Base-by-base conservation (phyloP, 1,140 invertebrate species). In the Euwallacea similis region DNA sequence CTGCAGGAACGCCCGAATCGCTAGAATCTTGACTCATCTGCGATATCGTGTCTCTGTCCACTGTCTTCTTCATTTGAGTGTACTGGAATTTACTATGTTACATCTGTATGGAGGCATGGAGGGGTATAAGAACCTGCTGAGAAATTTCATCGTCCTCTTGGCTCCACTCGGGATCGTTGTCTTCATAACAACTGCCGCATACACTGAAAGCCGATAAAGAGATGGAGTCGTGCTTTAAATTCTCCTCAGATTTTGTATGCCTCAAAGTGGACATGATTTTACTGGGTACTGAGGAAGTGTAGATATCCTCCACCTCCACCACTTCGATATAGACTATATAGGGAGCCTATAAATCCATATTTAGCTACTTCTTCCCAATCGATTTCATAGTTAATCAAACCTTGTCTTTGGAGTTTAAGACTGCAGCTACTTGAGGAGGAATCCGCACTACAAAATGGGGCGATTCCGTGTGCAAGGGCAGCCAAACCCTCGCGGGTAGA, bases 401-500 rank as follows among this genome's bases (percentile, higher is more conserved):
- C 87, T 98, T 99, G 82, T 99, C 97, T 86, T 99, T 99, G 60
- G 96, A 98, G 82, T 99, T 99, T 61, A 99, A 89, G 55, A 99
- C 96, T 62, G 96, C 96, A 56, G 97, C 88, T 73, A 93, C 92
- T 76, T 95, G 94, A 69, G 96, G 95, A 42, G 97, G 95, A 80
- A 98, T 93, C 77, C 95, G 85, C 44, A 98, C 91, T 74, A 98
- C 91, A 79, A 97, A 91, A 85, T 94, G 93, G 47, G 88, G 87
- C 66, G 86, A 81, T 66, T 84, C 83, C 74, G 86, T 86, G 77
- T 91, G 87, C 46, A 98, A 86, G 11, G 98, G 98, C 70, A 99
- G 84, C 97, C 97, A 99, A 63, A 99, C 97, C 69, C 96, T 85
- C 0, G 97, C 97, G 3, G 98, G 98, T 71, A 99, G 85, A 86